phyloP scores from a whole-genome alignment of 1,140 invertebrate species.

The Drosophila teissieri region DNA sequence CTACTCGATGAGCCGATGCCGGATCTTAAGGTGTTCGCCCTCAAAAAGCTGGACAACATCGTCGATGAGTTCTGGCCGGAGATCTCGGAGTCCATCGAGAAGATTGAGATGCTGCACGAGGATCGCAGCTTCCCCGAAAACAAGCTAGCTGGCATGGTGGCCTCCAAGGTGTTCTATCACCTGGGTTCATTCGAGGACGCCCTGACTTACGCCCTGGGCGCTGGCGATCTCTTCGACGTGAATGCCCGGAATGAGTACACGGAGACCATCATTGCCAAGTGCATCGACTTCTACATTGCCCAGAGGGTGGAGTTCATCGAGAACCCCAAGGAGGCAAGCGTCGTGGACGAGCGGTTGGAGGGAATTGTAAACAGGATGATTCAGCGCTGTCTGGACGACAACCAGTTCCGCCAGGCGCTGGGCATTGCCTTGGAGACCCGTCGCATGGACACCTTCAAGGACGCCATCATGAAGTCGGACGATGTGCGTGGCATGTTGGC shows the following conservation, averaged over 20 bases:
- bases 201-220: constrained; percentile 95
- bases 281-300: constrained; percentile 97
- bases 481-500: constrained; percentile 95
- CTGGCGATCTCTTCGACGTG: constrained; percentile 97
- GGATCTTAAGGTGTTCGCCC: constrained; percentile 96
- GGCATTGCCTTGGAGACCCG: constrained; percentile 97
- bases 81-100: constrained; percentile 98
- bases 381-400: constrained; percentile 96
- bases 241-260: constrained; percentile 97
- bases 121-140: constrained; percentile 94
- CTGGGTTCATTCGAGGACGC: constrained; percentile 98
- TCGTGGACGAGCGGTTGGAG: constrained; percentile 95
- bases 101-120: constrained; percentile 98
- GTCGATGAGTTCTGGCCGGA: constrained; percentile 99
- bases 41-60: constrained; percentile 95
- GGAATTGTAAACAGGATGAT: constrained; percentile 99
- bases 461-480: constrained; percentile 95
- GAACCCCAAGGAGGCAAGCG: constrained; percentile 87
- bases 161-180: constrained; percentile 99
- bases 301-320: constrained; percentile 90
- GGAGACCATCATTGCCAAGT: constrained; percentile 98
- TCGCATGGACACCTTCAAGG: constrained; percentile 97
- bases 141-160: constrained; percentile 97
- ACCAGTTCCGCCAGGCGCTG: constrained; percentile 96
- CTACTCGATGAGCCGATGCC: constrained; percentile 96